Conservation (phyloP, 53 echinoderm and acorn worm genomes). For the Holothuria leucospilota region DNA sequence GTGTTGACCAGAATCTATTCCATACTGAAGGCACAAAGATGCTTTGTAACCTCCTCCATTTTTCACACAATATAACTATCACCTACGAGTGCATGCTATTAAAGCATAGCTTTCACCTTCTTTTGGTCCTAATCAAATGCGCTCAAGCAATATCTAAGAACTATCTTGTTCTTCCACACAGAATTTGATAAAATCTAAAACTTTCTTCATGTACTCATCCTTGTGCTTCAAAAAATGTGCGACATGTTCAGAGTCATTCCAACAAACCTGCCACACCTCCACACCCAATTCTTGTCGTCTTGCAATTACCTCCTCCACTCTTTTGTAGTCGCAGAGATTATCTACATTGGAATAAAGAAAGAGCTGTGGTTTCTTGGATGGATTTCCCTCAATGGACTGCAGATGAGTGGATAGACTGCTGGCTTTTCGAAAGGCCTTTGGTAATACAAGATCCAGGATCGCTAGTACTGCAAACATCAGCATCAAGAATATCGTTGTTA, state of each 20-base stretch:
- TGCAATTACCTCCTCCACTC: conserved; percentile 75
- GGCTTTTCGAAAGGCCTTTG: not conserved
- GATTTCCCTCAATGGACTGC: conserved; percentile 65
- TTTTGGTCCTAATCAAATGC: not conserved
- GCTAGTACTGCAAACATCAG: conserved; percentile 44
- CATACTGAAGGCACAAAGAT: too few relatives aligned
- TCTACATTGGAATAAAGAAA: conserved; percentile 88
- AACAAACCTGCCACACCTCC: conserved; percentile 75
- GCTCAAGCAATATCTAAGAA: not conserved
- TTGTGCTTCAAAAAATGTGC: conserved; percentile 68
- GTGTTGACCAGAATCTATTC: too few relatives aligned
- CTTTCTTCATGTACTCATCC: conserved; percentile 75
- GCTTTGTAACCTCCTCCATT: too few relatives aligned
- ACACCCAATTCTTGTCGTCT: conserved; percentile 59
- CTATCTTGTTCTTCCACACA: not conserved
- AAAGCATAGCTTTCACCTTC: too few relatives aligned
- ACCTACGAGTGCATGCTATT: too few relatives aligned
- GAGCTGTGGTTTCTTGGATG: conserved; percentile 72
- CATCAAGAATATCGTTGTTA: conserved; percentile 46
- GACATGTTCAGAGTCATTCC: conserved; percentile 86
- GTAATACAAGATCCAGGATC: conserved; percentile 63
- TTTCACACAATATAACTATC: too few relatives aligned
- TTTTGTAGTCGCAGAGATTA: conserved; percentile 57
- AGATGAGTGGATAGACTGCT: conserved; percentile 34
- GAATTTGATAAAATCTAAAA: conserved; percentile 69